Percentiles rank a stretch among this genome's conserved stretches.
These are phyloP conservation scores for Nasua narica DNA, from an alignment of 2,797 vertebrate species.

Conservation along the genomic window DNA sequence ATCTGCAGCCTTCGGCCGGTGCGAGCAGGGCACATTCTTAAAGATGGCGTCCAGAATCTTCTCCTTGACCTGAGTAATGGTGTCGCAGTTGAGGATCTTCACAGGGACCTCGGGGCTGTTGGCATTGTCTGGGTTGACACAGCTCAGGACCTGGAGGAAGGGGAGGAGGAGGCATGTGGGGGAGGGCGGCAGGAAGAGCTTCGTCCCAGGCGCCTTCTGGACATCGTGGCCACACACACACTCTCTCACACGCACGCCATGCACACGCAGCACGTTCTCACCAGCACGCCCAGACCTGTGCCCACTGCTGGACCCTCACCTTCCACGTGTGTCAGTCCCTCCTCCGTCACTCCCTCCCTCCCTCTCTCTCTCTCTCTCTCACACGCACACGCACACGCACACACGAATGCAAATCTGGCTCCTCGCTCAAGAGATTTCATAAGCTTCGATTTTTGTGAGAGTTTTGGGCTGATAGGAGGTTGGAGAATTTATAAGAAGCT, in stretches of 20 bases:
- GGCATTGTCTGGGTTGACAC: slow-evolving; percentile 95
- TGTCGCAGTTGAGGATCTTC: slow-evolving; percentile 97
- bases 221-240: not conserved
- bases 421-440: slow-evolving; percentile 5
- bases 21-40: slow-evolving; percentile 97
- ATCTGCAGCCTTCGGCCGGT: slow-evolving; percentile 95
- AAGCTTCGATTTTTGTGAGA: not conserved
- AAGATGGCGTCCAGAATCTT: slow-evolving; percentile 99
- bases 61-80: slow-evolving; percentile 98
- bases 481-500: not conserved
- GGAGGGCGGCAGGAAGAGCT: not conserved
- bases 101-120: slow-evolving; percentile 96
- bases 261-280: not conserved
- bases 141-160: slow-evolving; percentile 91
- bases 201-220: not conserved
- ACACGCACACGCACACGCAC: not conserved
- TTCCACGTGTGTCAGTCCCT: not conserved
- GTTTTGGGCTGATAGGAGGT: not conserved
- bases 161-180: not conserved
- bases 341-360: not conserved
- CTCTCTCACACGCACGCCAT: not conserved
- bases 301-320: not conserved
- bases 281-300: not conserved
- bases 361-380: too few species aligned
- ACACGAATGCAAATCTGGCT: not conserved